These are phyloP conservation scores for Megatriorchis doriae DNA, from an alignment of 2,113 vertebrate genomes.

Conservation along the genomic window DNA sequence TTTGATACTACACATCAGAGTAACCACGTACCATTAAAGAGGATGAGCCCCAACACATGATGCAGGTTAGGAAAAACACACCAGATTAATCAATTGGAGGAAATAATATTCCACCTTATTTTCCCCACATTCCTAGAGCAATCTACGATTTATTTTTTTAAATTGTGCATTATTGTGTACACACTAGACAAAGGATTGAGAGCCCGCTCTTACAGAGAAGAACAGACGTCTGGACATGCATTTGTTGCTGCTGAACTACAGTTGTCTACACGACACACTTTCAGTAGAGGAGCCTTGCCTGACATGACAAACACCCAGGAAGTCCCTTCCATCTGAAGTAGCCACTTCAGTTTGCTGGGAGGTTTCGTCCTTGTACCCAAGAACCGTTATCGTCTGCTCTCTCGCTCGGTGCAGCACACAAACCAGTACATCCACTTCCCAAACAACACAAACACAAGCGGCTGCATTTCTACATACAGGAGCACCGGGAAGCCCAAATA, in stretches of 20 bases:
- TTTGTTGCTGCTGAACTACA: rapidly evolving
- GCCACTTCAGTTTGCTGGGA: not conserved
- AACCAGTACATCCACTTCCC: not conserved
- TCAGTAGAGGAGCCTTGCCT: not conserved
- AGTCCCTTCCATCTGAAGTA: not conserved
- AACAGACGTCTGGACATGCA: not conserved
- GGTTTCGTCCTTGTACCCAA: not conserved
- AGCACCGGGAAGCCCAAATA: rapidly evolving
- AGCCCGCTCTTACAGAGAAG: not conserved
- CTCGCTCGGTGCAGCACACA: not conserved
- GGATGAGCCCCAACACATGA: not conserved
- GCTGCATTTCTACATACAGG: not conserved
- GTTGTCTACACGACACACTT: not conserved
- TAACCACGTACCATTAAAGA: not conserved
- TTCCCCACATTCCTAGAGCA: not conserved
- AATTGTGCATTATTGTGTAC: not conserved
- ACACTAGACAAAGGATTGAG: not conserved
- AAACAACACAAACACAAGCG: not conserved
- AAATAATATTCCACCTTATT: not conserved
- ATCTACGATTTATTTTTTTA: not conserved
- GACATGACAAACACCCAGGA: not conserved
- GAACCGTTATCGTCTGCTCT: rapidly evolving
- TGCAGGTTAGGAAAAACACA: not conserved
- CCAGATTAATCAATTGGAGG: not conserved
- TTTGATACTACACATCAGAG: not conserved